Conservation (phyloP, 2,113 vertebrate species). For the Sciurus niger region DNA sequence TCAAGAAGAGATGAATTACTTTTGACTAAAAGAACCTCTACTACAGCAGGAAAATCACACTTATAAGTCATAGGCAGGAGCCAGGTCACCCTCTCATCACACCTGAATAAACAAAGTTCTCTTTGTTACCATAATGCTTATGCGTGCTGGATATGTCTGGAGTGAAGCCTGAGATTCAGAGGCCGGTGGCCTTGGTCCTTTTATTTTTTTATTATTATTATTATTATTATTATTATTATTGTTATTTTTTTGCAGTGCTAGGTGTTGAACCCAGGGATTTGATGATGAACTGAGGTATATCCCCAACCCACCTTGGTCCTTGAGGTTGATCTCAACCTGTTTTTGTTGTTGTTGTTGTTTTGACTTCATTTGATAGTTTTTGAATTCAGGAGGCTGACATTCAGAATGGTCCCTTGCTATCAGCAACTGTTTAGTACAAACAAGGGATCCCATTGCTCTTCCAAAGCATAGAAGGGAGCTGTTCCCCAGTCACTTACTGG, state of each 20-base stretch:
- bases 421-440: background rate
- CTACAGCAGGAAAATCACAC: background rate
- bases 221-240: too few relatives aligned
- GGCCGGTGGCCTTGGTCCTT: background rate
- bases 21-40: conserved; percentile 4
- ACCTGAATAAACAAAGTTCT: background rate
- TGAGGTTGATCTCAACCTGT: rapidly evolving
- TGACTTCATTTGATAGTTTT: background rate
- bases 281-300: too few relatives aligned
- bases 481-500: too few relatives aligned
- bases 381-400: background rate
- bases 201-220: too few relatives aligned
- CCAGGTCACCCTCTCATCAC: background rate
- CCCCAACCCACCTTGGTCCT: background rate
- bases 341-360: background rate
- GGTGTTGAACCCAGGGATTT: too few relatives aligned
- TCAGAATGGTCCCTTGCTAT: background rate
- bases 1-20: conserved; percentile 65
- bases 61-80: background rate
- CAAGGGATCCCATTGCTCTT: background rate
- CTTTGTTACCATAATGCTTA: background rate
- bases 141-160: background rate
- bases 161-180: background rate
- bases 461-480: background rate
- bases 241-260: too few relatives aligned